Percentiles rank a stretch among this genome's conserved stretches.
phyloP scores from a whole-genome alignment of 2,888 invertebrate species.

The Orthosia gothica region DNA sequence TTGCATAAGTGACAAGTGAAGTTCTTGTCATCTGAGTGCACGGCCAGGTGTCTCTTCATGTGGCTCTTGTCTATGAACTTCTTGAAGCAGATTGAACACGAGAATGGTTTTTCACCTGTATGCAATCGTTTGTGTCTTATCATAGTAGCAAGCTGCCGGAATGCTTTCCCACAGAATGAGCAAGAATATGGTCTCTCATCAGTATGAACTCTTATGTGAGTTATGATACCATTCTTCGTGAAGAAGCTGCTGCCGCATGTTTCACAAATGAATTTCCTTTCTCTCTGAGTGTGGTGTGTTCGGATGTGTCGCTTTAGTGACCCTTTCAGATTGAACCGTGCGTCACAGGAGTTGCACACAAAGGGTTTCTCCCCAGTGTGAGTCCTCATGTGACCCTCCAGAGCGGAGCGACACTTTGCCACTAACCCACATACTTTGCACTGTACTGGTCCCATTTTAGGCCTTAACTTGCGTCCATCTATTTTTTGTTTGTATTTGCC shows the following conservation, averaged over 20 bases:
- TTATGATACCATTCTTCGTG: slow-evolving; percentile 83
- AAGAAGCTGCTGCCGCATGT: slow-evolving; percentile 86
- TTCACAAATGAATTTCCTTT: slow-evolving; percentile 85
- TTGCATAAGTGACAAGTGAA: slow-evolving; percentile 90
- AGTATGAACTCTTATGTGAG: slow-evolving; percentile 85
- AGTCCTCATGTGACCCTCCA: slow-evolving; percentile 84
- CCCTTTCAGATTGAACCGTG: slow-evolving; percentile 81
- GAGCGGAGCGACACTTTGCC: slow-evolving; percentile 79
- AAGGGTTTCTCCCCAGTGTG: slow-evolving; percentile 88
- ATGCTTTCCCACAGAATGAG: slow-evolving; percentile 80
- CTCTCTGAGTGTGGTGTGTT: slow-evolving; percentile 79
- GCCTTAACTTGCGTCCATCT: slow-evolving; percentile 69
- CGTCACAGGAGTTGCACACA: slow-evolving; percentile 77
- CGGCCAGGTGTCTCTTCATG: slow-evolving; percentile 82
- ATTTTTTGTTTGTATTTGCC: slow-evolving; percentile 52
- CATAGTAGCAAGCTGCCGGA: slow-evolving; percentile 84
- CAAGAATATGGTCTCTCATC: slow-evolving; percentile 85
- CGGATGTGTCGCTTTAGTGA: slow-evolving; percentile 81
- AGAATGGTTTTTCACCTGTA: slow-evolving; percentile 86
- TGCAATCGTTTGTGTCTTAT: slow-evolving; percentile 86
- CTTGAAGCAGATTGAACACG: slow-evolving; percentile 83
- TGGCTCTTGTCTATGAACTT: slow-evolving; percentile 82
- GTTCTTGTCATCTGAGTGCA: slow-evolving; percentile 89
- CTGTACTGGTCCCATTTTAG: slow-evolving; percentile 77
- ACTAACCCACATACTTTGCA: slow-evolving; percentile 83